A percentile compares a stretch with the other conserved stretches of the same genome.
These are phyloP conservation scores for Linyphia triangularis DNA, from an alignment of 2,888 invertebrate genomes.

Conservation along the genomic window DNA sequence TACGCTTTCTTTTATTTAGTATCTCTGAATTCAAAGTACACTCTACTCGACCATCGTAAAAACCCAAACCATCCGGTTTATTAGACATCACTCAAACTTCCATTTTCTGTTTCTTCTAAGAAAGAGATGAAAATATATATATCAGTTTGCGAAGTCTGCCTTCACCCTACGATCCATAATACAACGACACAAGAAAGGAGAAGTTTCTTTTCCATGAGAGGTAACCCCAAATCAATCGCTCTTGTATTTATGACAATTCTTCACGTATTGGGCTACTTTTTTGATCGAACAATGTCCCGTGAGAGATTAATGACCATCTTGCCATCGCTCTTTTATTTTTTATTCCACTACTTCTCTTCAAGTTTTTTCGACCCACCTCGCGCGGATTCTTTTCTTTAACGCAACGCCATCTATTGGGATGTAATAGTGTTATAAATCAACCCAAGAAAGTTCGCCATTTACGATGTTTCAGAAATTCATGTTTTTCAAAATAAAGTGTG, in stretches of 20 bases:
- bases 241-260: constrained; percentile 70
- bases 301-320: constrained; percentile 63
- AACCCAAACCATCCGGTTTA: background rate
- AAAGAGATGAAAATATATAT: background rate
- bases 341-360: too few relatives aligned
- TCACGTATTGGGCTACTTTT: constrained; percentile 54
- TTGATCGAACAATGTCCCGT: constrained; percentile 58
- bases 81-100: background rate
- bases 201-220: constrained; percentile 32
- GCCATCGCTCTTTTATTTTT: too few relatives aligned
- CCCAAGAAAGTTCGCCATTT: background rate
- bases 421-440: constrained; percentile 15
- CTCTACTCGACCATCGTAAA: too few relatives aligned
- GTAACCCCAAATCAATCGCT: constrained; percentile 44
- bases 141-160: background rate
- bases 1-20: too few relatives aligned
- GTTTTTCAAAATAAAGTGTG: background rate
- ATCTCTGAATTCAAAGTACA: too few relatives aligned
- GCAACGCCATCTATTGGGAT: constrained; percentile 45
- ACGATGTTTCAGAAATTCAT: background rate
- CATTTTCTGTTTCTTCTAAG: background rate
- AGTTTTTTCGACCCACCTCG: constrained; percentile 25
- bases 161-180: background rate
- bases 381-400: background rate
- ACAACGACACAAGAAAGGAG: constrained; percentile 8